A percentile compares a stretch with the other conserved stretches of the same genome.
These are phyloP conservation scores for Platyura marginata DNA, from an alignment of 1,140 invertebrate genomes.

Conservation along the genomic window DNA sequence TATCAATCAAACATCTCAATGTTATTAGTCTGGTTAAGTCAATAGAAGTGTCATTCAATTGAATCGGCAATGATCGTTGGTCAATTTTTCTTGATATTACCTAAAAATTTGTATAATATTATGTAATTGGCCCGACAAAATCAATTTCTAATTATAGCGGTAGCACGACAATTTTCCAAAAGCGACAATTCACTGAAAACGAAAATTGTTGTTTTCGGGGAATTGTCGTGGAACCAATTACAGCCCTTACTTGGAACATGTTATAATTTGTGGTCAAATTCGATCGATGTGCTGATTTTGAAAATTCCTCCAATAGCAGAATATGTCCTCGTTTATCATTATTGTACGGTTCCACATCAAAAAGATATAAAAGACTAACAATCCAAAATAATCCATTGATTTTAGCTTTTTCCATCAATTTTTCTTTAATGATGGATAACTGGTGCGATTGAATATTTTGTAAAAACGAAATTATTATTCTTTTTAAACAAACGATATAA, in stretches of 20 bases:
- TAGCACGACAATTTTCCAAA: no score
- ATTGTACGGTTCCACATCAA: slow-evolving; percentile 9
- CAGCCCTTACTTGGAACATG: no score
- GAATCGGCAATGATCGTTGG: not conserved
- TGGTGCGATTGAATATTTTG: slow-evolving; percentile 9
- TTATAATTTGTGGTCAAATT: no score
- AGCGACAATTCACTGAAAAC: no score
- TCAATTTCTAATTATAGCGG: no score
- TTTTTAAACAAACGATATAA: slow-evolving; percentile 9
- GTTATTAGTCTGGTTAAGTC: no score
- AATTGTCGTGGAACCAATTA: no score
- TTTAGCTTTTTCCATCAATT: slow-evolving; percentile 7
- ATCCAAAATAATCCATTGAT: slow-evolving; percentile 8
- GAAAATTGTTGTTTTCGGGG: no score
- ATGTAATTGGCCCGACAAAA: no score
- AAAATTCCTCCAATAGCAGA: slow-evolving; percentile 15
- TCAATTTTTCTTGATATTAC: no score
- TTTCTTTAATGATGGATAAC: slow-evolving; percentile 12
- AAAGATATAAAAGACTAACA: slow-evolving; percentile 11
- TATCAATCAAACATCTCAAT: slow-evolving; percentile 13
- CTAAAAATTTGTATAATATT: no score
- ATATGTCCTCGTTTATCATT: slow-evolving; percentile 15
- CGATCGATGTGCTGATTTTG: no score
- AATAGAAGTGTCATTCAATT: not conserved
- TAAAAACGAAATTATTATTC: slow-evolving; percentile 12